Percentiles rank a stretch among this genome's conserved stretches.
phyloP scores from a whole-genome alignment of 2,113 vertebrate species.

The Colinus virginianus region DNA sequence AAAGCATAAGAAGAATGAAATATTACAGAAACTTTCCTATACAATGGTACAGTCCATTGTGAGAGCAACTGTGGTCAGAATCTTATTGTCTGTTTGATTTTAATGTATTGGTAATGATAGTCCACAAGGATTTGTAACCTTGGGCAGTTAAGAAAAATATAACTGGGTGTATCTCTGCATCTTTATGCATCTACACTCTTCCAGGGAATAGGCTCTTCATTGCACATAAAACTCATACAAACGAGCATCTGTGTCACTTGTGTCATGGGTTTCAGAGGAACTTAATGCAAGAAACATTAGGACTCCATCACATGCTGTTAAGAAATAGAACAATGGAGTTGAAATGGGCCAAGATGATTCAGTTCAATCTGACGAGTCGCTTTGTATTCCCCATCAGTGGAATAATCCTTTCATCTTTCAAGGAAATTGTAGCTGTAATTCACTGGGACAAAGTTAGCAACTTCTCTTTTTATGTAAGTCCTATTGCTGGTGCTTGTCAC shows the following conservation, averaged over 20 bases:
- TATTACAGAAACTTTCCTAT: background rate
- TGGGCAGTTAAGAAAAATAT: background rate
- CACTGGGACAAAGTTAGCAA: slow-evolving; percentile 63
- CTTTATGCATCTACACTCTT: background rate
- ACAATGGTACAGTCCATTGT: background rate
- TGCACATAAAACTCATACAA: background rate
- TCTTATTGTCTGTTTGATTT: background rate
- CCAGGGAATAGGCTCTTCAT: background rate
- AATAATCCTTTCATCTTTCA: slow-evolving; percentile 59
- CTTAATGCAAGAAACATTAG: slow-evolving; percentile 30
- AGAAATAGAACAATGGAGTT: slow-evolving; percentile 38
- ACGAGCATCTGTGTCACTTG: background rate
- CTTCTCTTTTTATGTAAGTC: slow-evolving; percentile 63
- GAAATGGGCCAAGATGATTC: slow-evolving; percentile 52
- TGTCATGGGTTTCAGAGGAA: background rate
- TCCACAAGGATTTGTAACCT: background rate
- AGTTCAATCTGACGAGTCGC: slow-evolving; percentile 34
- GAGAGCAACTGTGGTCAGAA: background rate
- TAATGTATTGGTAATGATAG: background rate
- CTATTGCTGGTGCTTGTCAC: slow-evolving; percentile 59
- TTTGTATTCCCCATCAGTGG: slow-evolving; percentile 65
- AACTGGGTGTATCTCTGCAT: background rate
- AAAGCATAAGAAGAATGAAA: background rate
- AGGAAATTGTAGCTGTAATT: slow-evolving; percentile 68
- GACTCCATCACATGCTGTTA: background rate